Evolutionary conservation across 2,888 invertebrate genomes (phyloP).

Genomic region (Dysmachus trigonus): DNA sequence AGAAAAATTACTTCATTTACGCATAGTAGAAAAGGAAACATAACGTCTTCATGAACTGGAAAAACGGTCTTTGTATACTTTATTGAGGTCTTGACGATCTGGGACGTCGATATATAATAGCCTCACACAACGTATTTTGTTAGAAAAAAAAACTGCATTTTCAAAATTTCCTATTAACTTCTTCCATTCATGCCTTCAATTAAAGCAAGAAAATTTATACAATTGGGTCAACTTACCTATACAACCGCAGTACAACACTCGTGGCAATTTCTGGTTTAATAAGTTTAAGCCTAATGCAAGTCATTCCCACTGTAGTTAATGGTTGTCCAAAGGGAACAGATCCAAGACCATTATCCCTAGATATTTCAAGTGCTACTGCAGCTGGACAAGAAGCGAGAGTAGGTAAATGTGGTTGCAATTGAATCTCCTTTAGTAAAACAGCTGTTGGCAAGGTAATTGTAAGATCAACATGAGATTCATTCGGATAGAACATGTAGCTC

Average conservation of each 20-base stretch:
- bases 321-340: constrained; percentile 87
- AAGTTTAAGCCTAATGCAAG: constrained; percentile 84
- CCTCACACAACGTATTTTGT: no score
- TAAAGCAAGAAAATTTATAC: not conserved
- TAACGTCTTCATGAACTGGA: no score
- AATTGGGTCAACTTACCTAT: constrained; percentile 55
- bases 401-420: constrained; percentile 85
- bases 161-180: no score
- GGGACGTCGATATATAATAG: no score
- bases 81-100: no score
- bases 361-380: constrained; percentile 85
- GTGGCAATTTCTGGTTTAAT: constrained; percentile 87
- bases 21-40: no score
- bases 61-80: no score
- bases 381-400: constrained; percentile 88
- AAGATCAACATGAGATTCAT: constrained; percentile 88
- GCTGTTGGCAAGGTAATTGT: constrained; percentile 89
- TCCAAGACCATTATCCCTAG: constrained; percentile 80
- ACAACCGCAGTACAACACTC: constrained; percentile 74
- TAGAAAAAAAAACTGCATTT: no score
- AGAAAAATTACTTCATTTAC: no score
- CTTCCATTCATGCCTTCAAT: no score
- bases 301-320: constrained; percentile 85
- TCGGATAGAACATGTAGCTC: constrained; percentile 94
- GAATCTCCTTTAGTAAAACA: constrained; percentile 85